A percentile compares a stretch with the other conserved stretches of the same genome.
phyloP scores from a whole-genome alignment of 30 jellyfish, hydroid and myxozoan species.

The Clytia hemisphaerica region DNA sequence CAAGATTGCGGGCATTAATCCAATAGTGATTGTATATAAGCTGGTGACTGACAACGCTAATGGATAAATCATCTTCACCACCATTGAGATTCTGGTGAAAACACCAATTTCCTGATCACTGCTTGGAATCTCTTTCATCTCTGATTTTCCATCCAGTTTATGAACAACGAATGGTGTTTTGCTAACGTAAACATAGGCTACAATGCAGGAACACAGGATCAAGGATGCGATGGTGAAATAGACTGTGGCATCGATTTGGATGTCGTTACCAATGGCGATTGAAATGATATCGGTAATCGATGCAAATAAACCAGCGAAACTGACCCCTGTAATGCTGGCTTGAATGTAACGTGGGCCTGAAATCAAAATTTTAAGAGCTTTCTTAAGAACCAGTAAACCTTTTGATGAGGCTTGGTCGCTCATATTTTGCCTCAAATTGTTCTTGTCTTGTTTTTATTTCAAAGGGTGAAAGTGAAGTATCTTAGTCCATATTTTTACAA shows the following conservation, averaged over 20 bases:
- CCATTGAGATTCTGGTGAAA: no score
- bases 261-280: slow-evolving; percentile 34
- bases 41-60: slow-evolving; percentile 52
- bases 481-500: no score
- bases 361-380: no score
- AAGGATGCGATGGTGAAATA: slow-evolving; percentile 59
- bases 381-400: no score
- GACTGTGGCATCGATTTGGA: slow-evolving; percentile 67
- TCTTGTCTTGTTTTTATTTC: no score
- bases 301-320: slow-evolving; percentile 81
- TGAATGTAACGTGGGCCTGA: slow-evolving; percentile 76
- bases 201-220: slow-evolving; percentile 37
- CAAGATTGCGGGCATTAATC: slow-evolving; percentile 62
- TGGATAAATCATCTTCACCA: slow-evolving; percentile 41
- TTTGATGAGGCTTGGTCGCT: no score
- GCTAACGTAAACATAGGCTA: slow-evolving; percentile 42
- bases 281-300: slow-evolving; percentile 67
- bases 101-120: no score
- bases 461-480: no score
- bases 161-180: background rate
- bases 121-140: no score
- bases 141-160: no score
- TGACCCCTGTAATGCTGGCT: slow-evolving; percentile 77
- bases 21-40: slow-evolving; percentile 32
- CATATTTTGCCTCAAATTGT: no score